phyloP scores from a whole-genome alignment of 1,140 invertebrate genomes.

The Pissodes strobi region DNA sequence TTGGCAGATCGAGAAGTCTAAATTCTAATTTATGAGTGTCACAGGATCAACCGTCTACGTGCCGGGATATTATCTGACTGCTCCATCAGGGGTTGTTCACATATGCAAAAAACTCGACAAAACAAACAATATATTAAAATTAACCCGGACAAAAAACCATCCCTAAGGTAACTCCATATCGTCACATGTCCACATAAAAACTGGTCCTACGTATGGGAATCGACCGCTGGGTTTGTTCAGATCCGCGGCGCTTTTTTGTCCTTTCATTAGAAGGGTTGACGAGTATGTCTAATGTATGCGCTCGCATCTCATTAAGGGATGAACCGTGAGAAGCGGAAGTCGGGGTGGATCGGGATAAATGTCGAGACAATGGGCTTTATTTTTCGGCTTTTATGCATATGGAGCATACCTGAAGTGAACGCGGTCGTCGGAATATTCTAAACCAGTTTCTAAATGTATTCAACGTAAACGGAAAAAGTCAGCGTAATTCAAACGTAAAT shows the following conservation, averaged over 20 bases:
- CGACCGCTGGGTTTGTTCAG: conserved; percentile 27
- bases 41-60: not conserved
- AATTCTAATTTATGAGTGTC: not conserved
- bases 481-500: too few relatives aligned
- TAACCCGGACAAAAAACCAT: conserved; percentile 22
- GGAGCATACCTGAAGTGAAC: not conserved
- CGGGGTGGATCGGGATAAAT: conserved; percentile 30
- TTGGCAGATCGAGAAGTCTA: not conserved
- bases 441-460: too few relatives aligned
- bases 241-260: conserved; percentile 15
- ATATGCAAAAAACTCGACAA: conserved; percentile 20
- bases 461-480: too few relatives aligned
- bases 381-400: not conserved
- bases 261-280: conserved; percentile 37
- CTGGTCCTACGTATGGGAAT: conserved; percentile 26
- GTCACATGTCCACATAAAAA: conserved; percentile 36
- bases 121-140: conserved; percentile 30
- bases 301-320: conserved; percentile 39
- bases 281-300: conserved; percentile 34
- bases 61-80: not conserved
- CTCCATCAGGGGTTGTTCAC: not conserved
- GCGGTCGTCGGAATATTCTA: not conserved
- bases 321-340: conserved; percentile 38
- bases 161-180: conserved; percentile 30
- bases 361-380: conserved; percentile 7